Base-by-base conservation (phyloP, 2,797 vertebrate genomes). In the Sebastes diaconus region DNA sequence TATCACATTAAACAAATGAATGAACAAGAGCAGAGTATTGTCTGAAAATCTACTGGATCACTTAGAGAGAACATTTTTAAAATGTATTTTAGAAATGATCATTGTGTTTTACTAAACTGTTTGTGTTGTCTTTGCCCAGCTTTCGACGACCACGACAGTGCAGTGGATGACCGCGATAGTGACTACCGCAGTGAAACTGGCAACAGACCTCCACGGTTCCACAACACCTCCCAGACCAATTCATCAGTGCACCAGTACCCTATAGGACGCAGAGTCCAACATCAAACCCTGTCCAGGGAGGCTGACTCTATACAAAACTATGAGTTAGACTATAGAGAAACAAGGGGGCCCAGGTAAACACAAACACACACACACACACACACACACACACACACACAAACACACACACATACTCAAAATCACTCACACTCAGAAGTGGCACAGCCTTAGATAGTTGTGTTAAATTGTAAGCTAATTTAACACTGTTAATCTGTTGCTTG, bases 111-210 rank as follows among this genome's bases (percentile, higher is more conserved):
- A 25, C 25, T 84, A 9, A 79, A 27, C n/a, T 58, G 24, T 64
- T 60, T 75, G 6, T 55, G 50, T 80, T 81, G n/a, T 85, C 50
- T 80, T 81, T 77, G 13, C 46, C 5, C 90, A 99, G 99, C 96
- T 52, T 95, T 96, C 7, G 98, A 99, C 88, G 98, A 99, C 77
- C 97, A 96, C 1, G 98, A 99, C 83, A 99, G 98, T 5, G 97
- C 97, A 0, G 92, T 97, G 80, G 98, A 99, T 79, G 98, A 99
- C 54, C 96, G 95, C 0, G 98, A 99, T 81, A 99, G 98, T 1
- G 97, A 99, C 92, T 99, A 97, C 84, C 97, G 97, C 83, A 98
- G 98, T 2, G 99, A 99, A 91, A 96, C 95, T 5, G 96, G 97
- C 90, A 96, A 95, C 89, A 90, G 97, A 39, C 98, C 98, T 3